phyloP scores from a whole-genome alignment of 1,140 invertebrate species.

The Hestina assimilis region DNA sequence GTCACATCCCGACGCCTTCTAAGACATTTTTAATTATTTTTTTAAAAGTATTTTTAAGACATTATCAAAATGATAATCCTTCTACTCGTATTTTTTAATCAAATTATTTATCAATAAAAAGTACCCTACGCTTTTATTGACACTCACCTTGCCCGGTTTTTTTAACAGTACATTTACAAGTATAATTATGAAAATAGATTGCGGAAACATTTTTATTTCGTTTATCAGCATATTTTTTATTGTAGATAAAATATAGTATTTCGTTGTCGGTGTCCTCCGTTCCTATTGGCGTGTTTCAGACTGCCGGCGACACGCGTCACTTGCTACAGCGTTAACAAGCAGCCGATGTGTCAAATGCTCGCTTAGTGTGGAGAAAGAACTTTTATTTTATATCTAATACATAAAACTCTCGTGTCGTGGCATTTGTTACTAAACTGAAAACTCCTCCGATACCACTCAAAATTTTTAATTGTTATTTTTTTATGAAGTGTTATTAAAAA shows the following conservation, averaged over 20 bases:
- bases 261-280: conserved; percentile 6
- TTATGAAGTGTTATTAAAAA: too few species aligned
- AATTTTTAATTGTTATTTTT: too few species aligned
- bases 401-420: not conserved
- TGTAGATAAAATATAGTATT: not conserved
- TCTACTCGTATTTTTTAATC: too few species aligned
- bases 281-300: conserved; percentile 40
- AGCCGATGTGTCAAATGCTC: conserved; percentile 19
- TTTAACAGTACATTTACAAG: not conserved
- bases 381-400: conserved; percentile 8
- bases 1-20: too few species aligned
- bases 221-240: not conserved
- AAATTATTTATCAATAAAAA: too few species aligned
- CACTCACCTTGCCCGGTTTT: too few species aligned
- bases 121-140: too few species aligned
- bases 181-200: not conserved
- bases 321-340: conserved; percentile 64
- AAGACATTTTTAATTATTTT: too few species aligned
- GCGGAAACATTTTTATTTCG: not conserved
- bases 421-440: not conserved
- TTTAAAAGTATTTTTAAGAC: too few species aligned
- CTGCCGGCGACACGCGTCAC: conserved; percentile 45
- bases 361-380: conserved; percentile 34
- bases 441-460: not conserved
- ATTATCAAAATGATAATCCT: too few species aligned